Conservation (phyloP, 2,113 vertebrate species). For the Aldabrachelys gigantea region DNA sequence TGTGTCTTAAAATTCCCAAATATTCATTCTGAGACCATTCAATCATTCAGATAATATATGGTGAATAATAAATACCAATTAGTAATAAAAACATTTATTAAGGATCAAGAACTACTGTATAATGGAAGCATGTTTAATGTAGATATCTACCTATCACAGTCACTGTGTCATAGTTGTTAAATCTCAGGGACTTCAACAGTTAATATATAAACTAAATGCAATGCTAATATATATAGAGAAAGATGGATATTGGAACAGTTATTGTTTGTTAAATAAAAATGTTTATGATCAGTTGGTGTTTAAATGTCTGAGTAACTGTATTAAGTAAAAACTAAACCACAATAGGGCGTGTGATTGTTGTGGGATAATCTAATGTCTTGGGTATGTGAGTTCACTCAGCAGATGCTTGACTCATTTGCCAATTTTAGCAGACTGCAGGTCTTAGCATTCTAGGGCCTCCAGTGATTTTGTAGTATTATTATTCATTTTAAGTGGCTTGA, state of each 20-base stretch:
- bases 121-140: background rate
- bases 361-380: slow-evolving; percentile 45
- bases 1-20: background rate
- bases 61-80: background rate
- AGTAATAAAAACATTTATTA: slow-evolving; percentile 13
- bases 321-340: slow-evolving; percentile 48
- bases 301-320: slow-evolving; percentile 37
- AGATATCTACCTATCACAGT: slow-evolving; percentile 21
- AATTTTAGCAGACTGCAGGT: slow-evolving; percentile 41
- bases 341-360: slow-evolving; percentile 24
- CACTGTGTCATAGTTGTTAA: slow-evolving; percentile 14
- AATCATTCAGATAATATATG: background rate
- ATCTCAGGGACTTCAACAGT: background rate
- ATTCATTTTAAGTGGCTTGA: slow-evolving; percentile 45
- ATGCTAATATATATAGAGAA: slow-evolving; percentile 43
- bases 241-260: slow-evolving; percentile 34
- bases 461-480: slow-evolving; percentile 8
- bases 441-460: slow-evolving; percentile 14
- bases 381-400: slow-evolving; percentile 59
- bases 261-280: background rate
- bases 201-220: slow-evolving; percentile 9
- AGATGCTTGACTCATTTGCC: slow-evolving; percentile 45
- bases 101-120: background rate
- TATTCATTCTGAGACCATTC: background rate
- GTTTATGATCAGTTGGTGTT: background rate